Evolutionary conservation across 2,888 invertebrate genomes (phyloP).

Genomic region (Caenorhabditis angaria): DNA sequence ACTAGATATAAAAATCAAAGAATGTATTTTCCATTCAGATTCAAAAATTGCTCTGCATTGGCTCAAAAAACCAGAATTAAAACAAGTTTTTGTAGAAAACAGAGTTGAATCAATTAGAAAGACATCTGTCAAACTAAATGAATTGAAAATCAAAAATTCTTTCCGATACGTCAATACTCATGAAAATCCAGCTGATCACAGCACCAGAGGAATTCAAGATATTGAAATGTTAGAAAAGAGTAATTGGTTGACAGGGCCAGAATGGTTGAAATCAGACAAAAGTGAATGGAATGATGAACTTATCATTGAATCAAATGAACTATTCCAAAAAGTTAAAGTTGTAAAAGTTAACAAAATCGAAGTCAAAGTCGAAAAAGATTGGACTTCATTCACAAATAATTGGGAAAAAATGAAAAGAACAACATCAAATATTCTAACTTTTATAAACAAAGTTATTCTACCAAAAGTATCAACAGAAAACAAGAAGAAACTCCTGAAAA

Average conservation of each 20-base stretch:
- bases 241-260: conserved; percentile 16
- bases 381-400: too few species aligned
- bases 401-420: background rate
- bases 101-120: background rate
- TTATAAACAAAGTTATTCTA: background rate
- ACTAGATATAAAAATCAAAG: background rate
- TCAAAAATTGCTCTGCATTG: conserved; percentile 12
- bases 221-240: conserved; percentile 1
- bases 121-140: background rate
- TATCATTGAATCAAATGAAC: background rate
- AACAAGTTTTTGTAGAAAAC: conserved; percentile 14
- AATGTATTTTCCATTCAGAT: conserved; percentile 7
- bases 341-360: background rate
- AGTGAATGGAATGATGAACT: background rate
- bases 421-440: background rate
- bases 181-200: conserved; percentile 17
- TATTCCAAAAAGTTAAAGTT: background rate
- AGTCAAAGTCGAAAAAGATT: background rate
- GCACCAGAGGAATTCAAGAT: conserved; percentile 14
- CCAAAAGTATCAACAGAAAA: background rate
- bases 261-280: background rate
- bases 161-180: conserved; percentile 10
- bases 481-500: background rate
- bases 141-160: background rate
- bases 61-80: background rate